A percentile compares a stretch with the other conserved stretches of the same genome.
Conservation (phyloP, 2,888 invertebrate genomes). For the Tholera decimalis region DNA sequence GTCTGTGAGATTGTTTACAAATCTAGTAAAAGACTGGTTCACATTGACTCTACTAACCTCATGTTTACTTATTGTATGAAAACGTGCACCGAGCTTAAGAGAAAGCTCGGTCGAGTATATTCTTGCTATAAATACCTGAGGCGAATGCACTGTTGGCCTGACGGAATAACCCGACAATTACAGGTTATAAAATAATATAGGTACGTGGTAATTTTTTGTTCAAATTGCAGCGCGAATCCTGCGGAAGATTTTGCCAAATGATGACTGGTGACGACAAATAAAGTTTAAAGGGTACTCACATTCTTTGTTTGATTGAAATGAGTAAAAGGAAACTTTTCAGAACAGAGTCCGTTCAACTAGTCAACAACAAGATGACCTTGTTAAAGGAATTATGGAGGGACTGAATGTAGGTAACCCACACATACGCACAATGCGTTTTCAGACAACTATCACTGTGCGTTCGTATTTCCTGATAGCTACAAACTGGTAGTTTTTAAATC, state of each 20-base stretch:
- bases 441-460: too few relatives aligned
- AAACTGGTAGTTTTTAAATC: too few relatives aligned
- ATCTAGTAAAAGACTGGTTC: background rate
- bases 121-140: slow-evolving; percentile 32
- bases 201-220: slow-evolving; percentile 1
- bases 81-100: background rate
- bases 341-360: too few relatives aligned
- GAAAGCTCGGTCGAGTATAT: background rate
- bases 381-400: too few relatives aligned
- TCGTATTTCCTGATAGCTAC: too few relatives aligned
- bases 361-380: too few relatives aligned
- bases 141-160: background rate
- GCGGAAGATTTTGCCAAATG: slow-evolving; percentile 2
- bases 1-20: too few relatives aligned
- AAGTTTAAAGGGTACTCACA: background rate
- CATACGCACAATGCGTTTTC: too few relatives aligned
- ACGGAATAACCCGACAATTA: slow-evolving; percentile 27
- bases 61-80: background rate
- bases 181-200: background rate
- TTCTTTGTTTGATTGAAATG: background rate
- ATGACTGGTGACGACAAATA: slow-evolving; percentile 17
- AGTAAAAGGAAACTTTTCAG: background rate
- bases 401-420: too few relatives aligned
- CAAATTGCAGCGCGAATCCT: background rate
- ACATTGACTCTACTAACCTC: background rate